A percentile compares a stretch with the other conserved stretches of the same genome.
phyloP scores from a whole-genome alignment of 1,140 invertebrate species.

The Drosophila bifasciata region DNA sequence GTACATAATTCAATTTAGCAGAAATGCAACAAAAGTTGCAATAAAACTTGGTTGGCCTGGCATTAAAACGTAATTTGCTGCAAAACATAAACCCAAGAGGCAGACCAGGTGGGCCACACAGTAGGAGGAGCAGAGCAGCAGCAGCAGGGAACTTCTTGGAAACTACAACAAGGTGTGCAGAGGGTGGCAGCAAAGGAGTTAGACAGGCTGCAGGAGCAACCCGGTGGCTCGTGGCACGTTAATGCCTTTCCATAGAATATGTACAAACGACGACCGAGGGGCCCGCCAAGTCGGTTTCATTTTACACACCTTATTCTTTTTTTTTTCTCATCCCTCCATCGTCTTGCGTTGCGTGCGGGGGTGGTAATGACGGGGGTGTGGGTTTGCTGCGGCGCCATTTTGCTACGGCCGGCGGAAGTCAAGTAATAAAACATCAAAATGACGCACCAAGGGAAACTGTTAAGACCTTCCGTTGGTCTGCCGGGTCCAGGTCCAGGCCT shows the following conservation, averaged over 20 bases:
- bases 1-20: slow-evolving; percentile 74
- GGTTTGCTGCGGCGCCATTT: slow-evolving; percentile 22
- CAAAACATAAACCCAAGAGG: slow-evolving; percentile 41
- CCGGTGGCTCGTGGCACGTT: slow-evolving; percentile 22
- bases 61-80: slow-evolving; percentile 74
- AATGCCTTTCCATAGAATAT: slow-evolving; percentile 41
- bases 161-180: slow-evolving; percentile 34
- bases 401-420: slow-evolving; percentile 82
- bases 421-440: slow-evolving; percentile 79
- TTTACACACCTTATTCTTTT: slow-evolving; percentile 51
- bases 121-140: too few relatives aligned
- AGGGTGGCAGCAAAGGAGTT: not conserved
- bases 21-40: slow-evolving; percentile 77
- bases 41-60: slow-evolving; percentile 66
- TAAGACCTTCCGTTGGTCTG: slow-evolving; percentile 40
- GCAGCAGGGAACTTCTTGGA: slow-evolving; percentile 33
- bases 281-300: slow-evolving; percentile 41
- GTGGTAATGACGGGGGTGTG: not conserved
- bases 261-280: slow-evolving; percentile 14
- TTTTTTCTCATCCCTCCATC: slow-evolving; percentile 5
- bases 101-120: too few relatives aligned
- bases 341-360: slow-evolving; percentile 33
- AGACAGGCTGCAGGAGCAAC: slow-evolving; percentile 15
- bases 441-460: slow-evolving; percentile 64
- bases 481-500: slow-evolving; percentile 7